A percentile compares a stretch with the other conserved stretches of the same genome.
Evolutionary conservation across 2,888 invertebrate genomes (phyloP).

Genomic region (Melinaea marsaeus): DNA sequence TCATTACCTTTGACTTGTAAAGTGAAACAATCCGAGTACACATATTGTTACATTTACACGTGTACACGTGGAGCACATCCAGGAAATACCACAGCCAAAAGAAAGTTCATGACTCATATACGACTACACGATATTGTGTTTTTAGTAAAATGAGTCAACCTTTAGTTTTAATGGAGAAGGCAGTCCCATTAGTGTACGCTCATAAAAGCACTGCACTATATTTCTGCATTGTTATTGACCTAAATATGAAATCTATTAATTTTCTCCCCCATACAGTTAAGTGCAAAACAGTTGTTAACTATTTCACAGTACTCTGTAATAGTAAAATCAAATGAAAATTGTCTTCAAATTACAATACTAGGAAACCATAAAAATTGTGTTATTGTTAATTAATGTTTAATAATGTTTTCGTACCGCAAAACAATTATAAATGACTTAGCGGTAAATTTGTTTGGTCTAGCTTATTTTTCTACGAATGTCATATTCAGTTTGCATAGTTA

Average conservation of each 20-base stretch:
- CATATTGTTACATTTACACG: neutral
- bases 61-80: neutral
- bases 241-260: constrained; percentile 1
- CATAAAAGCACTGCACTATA: constrained; percentile 4
- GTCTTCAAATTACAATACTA: too few species aligned
- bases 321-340: too few species aligned
- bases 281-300: too few species aligned
- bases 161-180: constrained; percentile 8
- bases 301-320: too few species aligned
- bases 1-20: constrained; percentile 3
- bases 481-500: neutral
- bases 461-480: neutral
- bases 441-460: neutral
- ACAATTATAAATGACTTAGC: constrained; percentile 4
- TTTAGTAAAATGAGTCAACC: constrained; percentile 5
- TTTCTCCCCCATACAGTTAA: neutral
- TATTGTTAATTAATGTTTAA: neutral
- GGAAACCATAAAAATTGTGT: too few species aligned
- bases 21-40: neutral
- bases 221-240: constrained; percentile 8
- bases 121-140: constrained; percentile 1
- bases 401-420: neutral
- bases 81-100: constrained; percentile 2
- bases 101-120: constrained; percentile 4
- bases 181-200: constrained; percentile 4